These are phyloP conservation scores for Parazoanthus swiftii DNA, from an alignment of 92 coral and sea anemone genomes.

Conservation along the genomic window DNA sequence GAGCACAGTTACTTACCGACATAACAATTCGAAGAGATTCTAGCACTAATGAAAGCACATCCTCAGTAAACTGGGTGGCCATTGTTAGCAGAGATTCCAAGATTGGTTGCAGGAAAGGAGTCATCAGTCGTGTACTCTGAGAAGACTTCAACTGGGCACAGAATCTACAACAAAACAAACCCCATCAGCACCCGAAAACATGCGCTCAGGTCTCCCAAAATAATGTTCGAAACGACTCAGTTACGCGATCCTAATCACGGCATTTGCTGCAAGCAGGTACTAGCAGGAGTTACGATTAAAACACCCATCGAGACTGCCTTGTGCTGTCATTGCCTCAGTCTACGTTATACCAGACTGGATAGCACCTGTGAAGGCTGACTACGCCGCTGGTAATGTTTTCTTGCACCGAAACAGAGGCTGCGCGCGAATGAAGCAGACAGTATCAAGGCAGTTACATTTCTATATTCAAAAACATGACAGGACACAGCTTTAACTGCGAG, in stretches of 20 bases:
- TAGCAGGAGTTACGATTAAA: too few relatives aligned
- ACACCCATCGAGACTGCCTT: too few relatives aligned
- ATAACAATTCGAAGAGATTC: conserved; percentile 92
- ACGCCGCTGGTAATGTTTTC: too few relatives aligned
- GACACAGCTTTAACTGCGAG: too few relatives aligned
- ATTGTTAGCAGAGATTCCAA: conserved; percentile 86
- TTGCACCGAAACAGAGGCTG: too few relatives aligned
- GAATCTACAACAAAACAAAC: conserved; percentile 52
- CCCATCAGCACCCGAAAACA: not conserved
- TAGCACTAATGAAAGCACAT: conserved; percentile 90
- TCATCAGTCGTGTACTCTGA: conserved; percentile 65
- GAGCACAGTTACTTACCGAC: conserved; percentile 71
- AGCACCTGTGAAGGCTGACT: too few relatives aligned
- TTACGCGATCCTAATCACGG: not conserved
- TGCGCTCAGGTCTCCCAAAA: not conserved
- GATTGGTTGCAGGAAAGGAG: conserved; percentile 77
- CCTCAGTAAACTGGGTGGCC: conserved; percentile 94
- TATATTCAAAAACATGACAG: too few relatives aligned
- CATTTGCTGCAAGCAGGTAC: too few relatives aligned
- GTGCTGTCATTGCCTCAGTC: too few relatives aligned
- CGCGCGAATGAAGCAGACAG: too few relatives aligned
- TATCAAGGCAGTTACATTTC: too few relatives aligned
- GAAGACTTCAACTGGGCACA: conserved; percentile 87
- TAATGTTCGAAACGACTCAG: not conserved
- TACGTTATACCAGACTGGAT: too few relatives aligned